Conservation (phyloP, 2,113 vertebrate genomes). For the Aptenodytes forsteri region DNA sequence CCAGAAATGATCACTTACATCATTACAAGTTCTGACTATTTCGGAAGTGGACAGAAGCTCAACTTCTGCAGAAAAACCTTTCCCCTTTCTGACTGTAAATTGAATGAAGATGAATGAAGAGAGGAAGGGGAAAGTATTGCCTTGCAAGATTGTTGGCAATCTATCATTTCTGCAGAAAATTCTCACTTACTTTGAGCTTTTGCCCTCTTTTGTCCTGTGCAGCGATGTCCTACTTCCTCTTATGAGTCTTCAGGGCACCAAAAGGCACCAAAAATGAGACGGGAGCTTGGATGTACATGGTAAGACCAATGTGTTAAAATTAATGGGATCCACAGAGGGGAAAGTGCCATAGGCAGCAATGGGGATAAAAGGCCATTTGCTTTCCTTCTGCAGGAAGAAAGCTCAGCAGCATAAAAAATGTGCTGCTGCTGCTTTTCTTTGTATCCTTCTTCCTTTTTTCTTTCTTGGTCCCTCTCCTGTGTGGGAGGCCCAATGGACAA, state of each 20-base stretch:
- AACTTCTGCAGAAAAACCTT: neutral
- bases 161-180: neutral
- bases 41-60: neutral
- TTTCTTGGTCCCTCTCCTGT: neutral
- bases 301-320: constrained; percentile 1
- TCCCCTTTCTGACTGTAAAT: neutral
- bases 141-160: neutral
- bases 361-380: constrained; percentile 2
- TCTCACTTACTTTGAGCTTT: neutral
- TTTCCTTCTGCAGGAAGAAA: neutral
- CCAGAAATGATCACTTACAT: neutral
- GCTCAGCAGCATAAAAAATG: neutral
- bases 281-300: neutral
- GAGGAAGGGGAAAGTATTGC: neutral
- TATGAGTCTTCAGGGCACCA: neutral
- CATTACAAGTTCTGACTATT: neutral
- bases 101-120: neutral
- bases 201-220: neutral
- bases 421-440: neutral
- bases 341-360: neutral
- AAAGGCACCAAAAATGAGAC: neutral
- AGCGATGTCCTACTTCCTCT: neutral
- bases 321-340: constrained; percentile 5
- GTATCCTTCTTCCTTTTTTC: neutral
- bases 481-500: neutral